These are phyloP conservation scores for Apodemus sylvaticus DNA, from an alignment of 2,113 vertebrate species.

Conservation along the genomic window DNA sequence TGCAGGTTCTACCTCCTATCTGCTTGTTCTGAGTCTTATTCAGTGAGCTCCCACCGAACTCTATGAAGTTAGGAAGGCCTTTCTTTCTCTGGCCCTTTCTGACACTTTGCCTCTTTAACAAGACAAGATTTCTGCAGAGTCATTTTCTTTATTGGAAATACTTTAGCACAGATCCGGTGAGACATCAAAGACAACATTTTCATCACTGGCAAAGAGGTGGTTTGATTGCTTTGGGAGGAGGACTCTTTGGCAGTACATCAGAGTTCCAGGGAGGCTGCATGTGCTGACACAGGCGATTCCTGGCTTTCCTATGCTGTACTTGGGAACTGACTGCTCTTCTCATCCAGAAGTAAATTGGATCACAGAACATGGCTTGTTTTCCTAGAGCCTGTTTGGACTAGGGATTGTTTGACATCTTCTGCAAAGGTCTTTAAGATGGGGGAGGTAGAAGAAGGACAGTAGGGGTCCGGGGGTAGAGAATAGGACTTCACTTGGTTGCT, in stretches of 20 bases:
- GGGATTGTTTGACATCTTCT: not conserved
- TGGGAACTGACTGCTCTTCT: not conserved
- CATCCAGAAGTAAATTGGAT: conserved; percentile 40
- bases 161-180: conserved; percentile 56
- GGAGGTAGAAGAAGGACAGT: not conserved
- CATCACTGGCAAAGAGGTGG: conserved; percentile 48
- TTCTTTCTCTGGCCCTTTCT: not conserved
- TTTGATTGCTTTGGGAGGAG: conserved; percentile 74
- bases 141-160: conserved; percentile 77
- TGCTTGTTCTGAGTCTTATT: not conserved
- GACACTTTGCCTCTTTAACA: not conserved
- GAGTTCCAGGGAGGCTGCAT: conserved; percentile 54
- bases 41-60: not conserved
- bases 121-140: conserved; percentile 66
- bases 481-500: not conserved
- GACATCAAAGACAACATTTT: conserved; percentile 76
- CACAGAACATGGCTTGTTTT: not conserved
- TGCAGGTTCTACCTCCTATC: not conserved
- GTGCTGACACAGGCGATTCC: conserved; percentile 69
- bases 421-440: not conserved
- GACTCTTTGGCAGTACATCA: conserved; percentile 74
- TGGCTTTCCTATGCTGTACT: conserved; percentile 41
- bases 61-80: not conserved
- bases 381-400: not conserved
- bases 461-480: not conserved